Conservation (phyloP, 2,888 invertebrate genomes). For the Aspidapion aeneum region DNA sequence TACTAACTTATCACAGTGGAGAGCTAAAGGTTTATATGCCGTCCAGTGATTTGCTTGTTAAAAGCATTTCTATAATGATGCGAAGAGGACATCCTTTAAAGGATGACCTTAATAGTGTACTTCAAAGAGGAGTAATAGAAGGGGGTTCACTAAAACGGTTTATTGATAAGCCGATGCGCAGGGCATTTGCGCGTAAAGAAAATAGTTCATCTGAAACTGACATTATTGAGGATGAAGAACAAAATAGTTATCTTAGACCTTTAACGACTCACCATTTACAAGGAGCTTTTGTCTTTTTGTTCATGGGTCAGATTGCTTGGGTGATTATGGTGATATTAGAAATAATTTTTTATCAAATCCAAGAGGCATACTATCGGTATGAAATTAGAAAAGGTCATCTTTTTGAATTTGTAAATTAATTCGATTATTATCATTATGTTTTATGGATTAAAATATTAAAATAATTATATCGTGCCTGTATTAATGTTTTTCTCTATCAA, state of each 20-base stretch:
- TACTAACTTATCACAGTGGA: constrained; percentile 22
- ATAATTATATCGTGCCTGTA: too few species aligned
- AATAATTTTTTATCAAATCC: constrained; percentile 33
- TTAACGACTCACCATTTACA: constrained; percentile 29
- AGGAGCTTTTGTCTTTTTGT: constrained; percentile 34
- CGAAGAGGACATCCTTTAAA: constrained; percentile 55
- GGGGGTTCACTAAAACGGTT: constrained; percentile 46
- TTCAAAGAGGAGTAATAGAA: constrained; percentile 50
- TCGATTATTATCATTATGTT: too few species aligned
- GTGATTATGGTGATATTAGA: constrained; percentile 12
- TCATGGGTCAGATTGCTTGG: constrained; percentile 28
- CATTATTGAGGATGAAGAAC: constrained; percentile 8
- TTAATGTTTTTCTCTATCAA: too few species aligned
- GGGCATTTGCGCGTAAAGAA: constrained; percentile 8
- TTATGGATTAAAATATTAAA: too few species aligned
- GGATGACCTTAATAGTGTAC: constrained; percentile 48
- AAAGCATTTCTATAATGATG: constrained; percentile 54
- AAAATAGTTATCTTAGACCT: constrained; percentile 1
- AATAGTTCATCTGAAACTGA: constrained; percentile 11
- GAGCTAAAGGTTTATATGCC: constrained; percentile 6
- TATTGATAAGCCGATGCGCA: constrained; percentile 44
- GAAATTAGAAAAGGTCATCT: not conserved
- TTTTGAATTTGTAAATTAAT: not conserved
- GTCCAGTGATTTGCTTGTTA: constrained; percentile 25
- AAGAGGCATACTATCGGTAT: not conserved